Percentiles rank a stretch among this genome's conserved stretches.
Conservation (phyloP, 2,113 vertebrate genomes). For the Enhydra lutris region DNA sequence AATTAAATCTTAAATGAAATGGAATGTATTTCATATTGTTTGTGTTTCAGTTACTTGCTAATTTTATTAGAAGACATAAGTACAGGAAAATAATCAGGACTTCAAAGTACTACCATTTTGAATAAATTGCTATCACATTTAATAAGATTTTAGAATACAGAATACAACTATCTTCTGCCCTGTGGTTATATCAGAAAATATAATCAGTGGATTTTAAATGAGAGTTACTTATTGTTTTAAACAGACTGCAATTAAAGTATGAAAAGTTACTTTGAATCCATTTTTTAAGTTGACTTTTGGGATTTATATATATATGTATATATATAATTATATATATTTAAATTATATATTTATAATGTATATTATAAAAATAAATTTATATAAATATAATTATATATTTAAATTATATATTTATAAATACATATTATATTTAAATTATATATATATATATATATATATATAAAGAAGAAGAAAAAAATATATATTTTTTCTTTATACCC, state of each 20-base stretch:
- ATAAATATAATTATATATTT: too few species aligned
- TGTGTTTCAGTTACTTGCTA: background rate
- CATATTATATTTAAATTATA: too few species aligned
- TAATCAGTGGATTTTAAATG: background rate
- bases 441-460: too few species aligned
- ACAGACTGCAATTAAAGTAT: background rate
- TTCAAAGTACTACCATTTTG: background rate
- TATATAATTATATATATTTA: too few species aligned
- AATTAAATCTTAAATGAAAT: constrained; percentile 26
- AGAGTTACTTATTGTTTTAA: background rate
- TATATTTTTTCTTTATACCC: too few species aligned
- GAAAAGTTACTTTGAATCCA: background rate
- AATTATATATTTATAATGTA: too few species aligned
- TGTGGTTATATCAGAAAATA: background rate
- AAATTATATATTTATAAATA: too few species aligned
- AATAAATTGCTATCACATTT: background rate
- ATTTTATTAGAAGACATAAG: constrained; percentile 10
- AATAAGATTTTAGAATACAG: background rate
- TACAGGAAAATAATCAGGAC: background rate
- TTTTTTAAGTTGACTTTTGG: background rate
- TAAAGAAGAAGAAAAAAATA: too few species aligned
- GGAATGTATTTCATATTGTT: constrained; percentile 12
- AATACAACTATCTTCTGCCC: background rate
- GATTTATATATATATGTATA: background rate
- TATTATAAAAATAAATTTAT: background rate